Percentiles rank a stretch among this genome's conserved stretches.
Conservation (phyloP, 2,113 vertebrate species). For the Microtus ochrogaster region DNA sequence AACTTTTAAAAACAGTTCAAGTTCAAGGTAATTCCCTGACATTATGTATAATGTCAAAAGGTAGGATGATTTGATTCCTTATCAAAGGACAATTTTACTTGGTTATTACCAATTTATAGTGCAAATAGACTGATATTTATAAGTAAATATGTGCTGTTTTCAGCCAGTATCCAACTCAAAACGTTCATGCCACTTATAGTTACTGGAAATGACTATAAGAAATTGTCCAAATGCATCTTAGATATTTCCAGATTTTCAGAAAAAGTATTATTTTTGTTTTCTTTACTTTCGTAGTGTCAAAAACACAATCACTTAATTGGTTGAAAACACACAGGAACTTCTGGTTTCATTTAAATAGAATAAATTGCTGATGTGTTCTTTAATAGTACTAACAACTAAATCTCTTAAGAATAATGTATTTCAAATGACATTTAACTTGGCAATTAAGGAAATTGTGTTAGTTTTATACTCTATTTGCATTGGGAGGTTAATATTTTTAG, state of each 20-base stretch:
- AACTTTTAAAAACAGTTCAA: not conserved
- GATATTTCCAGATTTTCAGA: not conserved
- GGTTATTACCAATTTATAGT: not conserved
- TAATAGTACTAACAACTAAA: constrained; percentile 47
- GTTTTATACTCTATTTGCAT: constrained; percentile 31
- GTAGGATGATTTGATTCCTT: not conserved
- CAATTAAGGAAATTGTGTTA: constrained; percentile 65
- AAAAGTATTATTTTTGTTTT: not conserved
- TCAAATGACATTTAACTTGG: constrained; percentile 64
- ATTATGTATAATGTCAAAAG: not conserved
- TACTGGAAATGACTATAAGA: constrained; percentile 16
- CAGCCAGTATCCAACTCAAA: constrained; percentile 44
- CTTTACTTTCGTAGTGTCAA: not conserved
- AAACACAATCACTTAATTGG: constrained; percentile 27
- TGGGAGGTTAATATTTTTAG: constrained; percentile 61
- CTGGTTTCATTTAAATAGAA: constrained; percentile 58
- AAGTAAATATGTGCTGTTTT: not conserved
- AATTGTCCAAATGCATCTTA: constrained; percentile 35
- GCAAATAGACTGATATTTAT: constrained; percentile 2
- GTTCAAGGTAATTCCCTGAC: not conserved
- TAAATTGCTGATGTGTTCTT: not conserved
- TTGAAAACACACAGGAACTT: not conserved
- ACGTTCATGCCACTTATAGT: not conserved
- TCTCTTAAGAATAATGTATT: constrained; percentile 61
- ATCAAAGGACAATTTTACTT: constrained; percentile 6